These are phyloP conservation scores for Odontocerum albicorne DNA, from an alignment of 2,888 invertebrate genomes.

Conservation along the genomic window DNA sequence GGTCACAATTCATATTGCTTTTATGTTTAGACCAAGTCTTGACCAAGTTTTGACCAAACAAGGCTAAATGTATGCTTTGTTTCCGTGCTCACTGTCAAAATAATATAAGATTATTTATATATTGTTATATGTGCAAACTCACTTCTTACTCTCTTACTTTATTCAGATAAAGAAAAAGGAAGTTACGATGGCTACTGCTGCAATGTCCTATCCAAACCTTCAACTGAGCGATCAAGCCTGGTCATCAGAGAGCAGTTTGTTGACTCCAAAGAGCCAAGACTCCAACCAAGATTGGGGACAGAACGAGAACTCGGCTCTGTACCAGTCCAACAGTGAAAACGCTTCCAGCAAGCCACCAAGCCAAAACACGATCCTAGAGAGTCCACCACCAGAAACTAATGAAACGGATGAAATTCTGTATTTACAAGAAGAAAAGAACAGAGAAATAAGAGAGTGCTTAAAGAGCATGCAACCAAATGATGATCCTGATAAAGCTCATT, in stretches of 20 bases:
- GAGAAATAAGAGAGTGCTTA: slow-evolving; percentile 20
- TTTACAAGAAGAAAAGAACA: slow-evolving; percentile 14
- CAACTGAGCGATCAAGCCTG: slow-evolving; percentile 20
- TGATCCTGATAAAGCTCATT: slow-evolving; percentile 16
- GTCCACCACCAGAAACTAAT: background rate
- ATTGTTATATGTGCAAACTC: too few relatives aligned
- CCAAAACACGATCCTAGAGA: background rate
- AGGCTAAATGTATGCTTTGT: too few relatives aligned
- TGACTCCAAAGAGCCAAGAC: slow-evolving; percentile 22
- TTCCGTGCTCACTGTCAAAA: too few relatives aligned
- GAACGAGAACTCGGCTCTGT: background rate
- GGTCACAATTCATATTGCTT: too few relatives aligned
- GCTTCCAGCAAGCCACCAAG: slow-evolving; percentile 2
- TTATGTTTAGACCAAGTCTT: too few relatives aligned
- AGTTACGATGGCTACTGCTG: slow-evolving; percentile 18
- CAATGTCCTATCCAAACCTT: slow-evolving; percentile 19
- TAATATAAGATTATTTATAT: too few relatives aligned
- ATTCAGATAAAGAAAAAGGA: background rate
- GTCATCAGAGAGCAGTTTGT: slow-evolving; percentile 14
- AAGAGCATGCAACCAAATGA: slow-evolving; percentile 22
- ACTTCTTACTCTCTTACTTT: too few relatives aligned
- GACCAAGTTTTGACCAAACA: too few relatives aligned
- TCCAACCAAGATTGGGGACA: slow-evolving; percentile 19
- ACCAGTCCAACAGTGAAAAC: background rate
- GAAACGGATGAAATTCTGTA: slow-evolving; percentile 9